Percentiles rank a stretch among this genome's conserved stretches.
phyloP scores from a whole-genome alignment of 2,113 vertebrate genomes.

The Phyllostomus hastatus region DNA sequence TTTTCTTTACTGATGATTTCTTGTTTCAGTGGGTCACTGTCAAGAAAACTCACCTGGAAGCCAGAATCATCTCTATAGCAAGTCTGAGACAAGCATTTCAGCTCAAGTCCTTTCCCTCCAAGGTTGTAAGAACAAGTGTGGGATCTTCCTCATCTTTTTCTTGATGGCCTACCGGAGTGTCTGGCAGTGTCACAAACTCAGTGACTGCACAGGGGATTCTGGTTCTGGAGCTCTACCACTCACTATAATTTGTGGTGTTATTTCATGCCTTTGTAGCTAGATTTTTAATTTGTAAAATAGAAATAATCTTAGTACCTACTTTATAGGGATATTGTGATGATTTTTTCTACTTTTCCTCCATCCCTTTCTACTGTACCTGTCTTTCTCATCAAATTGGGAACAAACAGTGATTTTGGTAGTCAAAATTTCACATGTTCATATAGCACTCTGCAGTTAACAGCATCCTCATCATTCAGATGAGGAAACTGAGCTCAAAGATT shows the following conservation, averaged over 20 bases:
- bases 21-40: background rate
- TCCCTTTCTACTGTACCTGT: too few species aligned
- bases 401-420: background rate
- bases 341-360: background rate
- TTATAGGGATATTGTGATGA: background rate
- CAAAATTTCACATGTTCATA: background rate
- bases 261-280: background rate
- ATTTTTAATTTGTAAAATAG: constrained; percentile 25
- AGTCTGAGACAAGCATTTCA: background rate
- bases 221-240: background rate
- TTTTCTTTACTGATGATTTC: constrained; percentile 47
- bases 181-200: too few species aligned
- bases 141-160: background rate
- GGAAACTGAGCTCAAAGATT: background rate
- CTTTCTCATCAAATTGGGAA: background rate
- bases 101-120: background rate
- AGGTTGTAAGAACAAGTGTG: background rate
- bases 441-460: background rate
- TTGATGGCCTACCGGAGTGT: rapidly evolving
- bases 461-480: background rate
- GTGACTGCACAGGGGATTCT: background rate
- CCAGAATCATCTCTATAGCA: background rate
- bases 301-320: too few species aligned
- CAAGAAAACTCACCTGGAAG: constrained; percentile 6
- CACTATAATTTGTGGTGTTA: background rate